These are phyloP conservation scores for Lepus americanus DNA, from an alignment of 2,113 vertebrate genomes.

Conservation along the genomic window DNA sequence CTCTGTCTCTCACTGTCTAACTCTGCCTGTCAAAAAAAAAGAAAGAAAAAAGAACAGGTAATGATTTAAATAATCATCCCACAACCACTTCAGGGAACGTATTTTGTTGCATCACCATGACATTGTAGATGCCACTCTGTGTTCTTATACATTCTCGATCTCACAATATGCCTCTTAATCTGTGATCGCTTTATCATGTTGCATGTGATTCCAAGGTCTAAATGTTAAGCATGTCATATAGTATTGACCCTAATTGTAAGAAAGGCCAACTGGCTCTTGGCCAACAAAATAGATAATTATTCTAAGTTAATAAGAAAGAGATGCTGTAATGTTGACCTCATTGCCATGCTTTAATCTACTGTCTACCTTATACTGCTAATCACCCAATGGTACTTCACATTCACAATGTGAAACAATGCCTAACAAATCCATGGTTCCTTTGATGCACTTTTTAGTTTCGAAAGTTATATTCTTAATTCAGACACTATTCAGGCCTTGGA, in stretches of 20 bases:
- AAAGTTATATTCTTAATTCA: constrained; percentile 26
- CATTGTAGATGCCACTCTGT: not conserved
- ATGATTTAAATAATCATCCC: not conserved
- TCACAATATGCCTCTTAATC: not conserved
- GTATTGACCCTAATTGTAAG: not conserved
- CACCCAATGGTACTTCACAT: not conserved
- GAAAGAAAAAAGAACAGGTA: not conserved
- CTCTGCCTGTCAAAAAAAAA: too few relatives aligned
- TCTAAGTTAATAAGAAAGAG: not conserved
- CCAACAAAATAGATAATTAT: not conserved
- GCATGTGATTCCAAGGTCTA: not conserved
- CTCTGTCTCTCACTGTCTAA: too few relatives aligned
- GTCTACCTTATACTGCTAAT: not conserved
- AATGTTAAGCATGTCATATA: not conserved
- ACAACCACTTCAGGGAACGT: not conserved
- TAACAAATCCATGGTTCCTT: not conserved
- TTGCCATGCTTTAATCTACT: not conserved
- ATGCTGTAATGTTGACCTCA: not conserved
- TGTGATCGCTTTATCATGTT: not conserved
- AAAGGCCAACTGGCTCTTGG: not conserved
- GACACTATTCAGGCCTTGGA: not conserved
- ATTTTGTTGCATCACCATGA: not conserved
- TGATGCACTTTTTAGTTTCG: not conserved
- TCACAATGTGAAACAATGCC: not conserved
- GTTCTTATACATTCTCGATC: not conserved